Percentiles rank a stretch among this genome's conserved stretches.
Conservation (phyloP, 2,888 invertebrate genomes). For the Patella caerulea region DNA sequence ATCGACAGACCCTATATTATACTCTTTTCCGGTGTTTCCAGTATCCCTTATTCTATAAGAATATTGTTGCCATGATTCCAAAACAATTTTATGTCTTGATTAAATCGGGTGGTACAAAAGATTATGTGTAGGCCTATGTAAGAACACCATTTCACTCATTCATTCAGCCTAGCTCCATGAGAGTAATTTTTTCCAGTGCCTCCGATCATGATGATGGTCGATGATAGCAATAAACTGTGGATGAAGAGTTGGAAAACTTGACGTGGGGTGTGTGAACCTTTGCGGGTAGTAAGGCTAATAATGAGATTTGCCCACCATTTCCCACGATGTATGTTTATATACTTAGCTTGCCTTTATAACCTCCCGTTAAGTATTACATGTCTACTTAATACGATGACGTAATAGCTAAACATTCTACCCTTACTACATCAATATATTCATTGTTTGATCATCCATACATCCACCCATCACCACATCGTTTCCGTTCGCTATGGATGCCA, state of each 20-base stretch:
- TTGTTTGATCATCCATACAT: neutral
- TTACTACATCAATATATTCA: neutral
- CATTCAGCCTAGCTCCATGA: neutral
- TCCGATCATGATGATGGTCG: no score
- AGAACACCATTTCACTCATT: neutral
- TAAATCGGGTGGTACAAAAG: no score
- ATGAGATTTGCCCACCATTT: neutral
- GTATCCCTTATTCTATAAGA: no score
- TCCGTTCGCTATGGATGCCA: no score
- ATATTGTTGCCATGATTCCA: no score
- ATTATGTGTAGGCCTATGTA: neutral
- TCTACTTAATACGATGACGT: neutral
- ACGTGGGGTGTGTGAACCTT: no score
- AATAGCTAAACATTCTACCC: neutral
- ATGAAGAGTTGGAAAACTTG: no score
- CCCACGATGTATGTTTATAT: slow-evolving; percentile 3
- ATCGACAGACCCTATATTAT: no score
- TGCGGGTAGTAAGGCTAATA: neutral
- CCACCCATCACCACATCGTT: neutral
- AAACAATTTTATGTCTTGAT: no score
- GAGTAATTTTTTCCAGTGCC: no score
- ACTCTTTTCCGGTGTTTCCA: no score
- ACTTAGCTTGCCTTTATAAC: neutral
- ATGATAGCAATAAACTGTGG: no score
- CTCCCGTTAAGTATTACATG: neutral